Percentiles rank a stretch among this genome's conserved stretches.
phyloP scores from a whole-genome alignment of 1,140 invertebrate species.

The Macrosteles quadrilineatus region DNA sequence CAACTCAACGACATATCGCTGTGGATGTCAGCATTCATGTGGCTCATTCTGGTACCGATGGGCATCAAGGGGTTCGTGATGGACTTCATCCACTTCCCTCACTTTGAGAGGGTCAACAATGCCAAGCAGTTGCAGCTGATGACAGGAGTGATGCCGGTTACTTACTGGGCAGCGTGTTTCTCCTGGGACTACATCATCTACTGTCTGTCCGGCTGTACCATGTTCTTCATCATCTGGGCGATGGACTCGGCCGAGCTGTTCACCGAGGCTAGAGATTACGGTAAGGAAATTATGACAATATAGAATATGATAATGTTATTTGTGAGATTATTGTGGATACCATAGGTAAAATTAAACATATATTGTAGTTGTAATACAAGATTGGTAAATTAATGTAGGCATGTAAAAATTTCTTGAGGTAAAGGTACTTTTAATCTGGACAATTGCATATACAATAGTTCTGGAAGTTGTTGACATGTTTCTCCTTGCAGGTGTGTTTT shows the following conservation, averaged over 20 bases:
- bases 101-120: constrained; percentile 50
- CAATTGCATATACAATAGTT: no score
- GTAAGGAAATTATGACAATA: no score
- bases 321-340: no score
- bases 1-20: background rate
- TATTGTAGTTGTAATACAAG: no score
- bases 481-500: constrained; percentile 24
- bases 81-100: constrained; percentile 46
- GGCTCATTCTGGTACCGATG: background rate
- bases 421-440: no score
- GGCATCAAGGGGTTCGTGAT: constrained; percentile 17
- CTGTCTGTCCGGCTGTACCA: constrained; percentile 16
- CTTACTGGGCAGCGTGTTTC: constrained; percentile 63
- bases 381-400: no score
- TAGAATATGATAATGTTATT: no score
- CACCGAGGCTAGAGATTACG: background rate
- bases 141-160: constrained; percentile 58
- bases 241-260: background rate
- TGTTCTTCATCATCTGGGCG: constrained; percentile 30
- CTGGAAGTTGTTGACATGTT: no score
- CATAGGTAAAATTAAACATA: no score
- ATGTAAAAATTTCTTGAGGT: no score
- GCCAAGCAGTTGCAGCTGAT: constrained; percentile 71
- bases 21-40: background rate
- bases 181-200: constrained; percentile 60